phyloP scores from a whole-genome alignment of 1,140 invertebrate genomes.

The Orchesella cincta region DNA sequence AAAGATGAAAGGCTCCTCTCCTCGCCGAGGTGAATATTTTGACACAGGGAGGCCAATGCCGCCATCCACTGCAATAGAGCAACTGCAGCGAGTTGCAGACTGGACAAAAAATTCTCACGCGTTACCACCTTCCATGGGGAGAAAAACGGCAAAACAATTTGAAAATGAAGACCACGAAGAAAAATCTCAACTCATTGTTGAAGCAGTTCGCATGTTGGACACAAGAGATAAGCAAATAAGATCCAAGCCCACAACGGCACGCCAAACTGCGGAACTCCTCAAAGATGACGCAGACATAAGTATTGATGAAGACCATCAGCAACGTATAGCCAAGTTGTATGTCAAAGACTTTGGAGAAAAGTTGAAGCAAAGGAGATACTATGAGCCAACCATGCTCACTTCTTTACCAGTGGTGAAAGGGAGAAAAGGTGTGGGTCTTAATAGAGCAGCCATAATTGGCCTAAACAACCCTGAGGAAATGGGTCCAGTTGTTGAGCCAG shows the following conservation, averaged over 20 bases:
- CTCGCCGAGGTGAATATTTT: too few species aligned
- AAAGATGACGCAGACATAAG: neutral
- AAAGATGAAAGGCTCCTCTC: too few species aligned
- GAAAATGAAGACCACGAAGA: neutral
- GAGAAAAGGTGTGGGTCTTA: neutral
- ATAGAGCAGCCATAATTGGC: too few species aligned
- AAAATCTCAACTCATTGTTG: constrained; percentile 13
- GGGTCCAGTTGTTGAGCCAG: neutral
- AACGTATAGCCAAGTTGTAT: too few species aligned
- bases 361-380: neutral
- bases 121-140: neutral
- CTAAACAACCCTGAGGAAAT: too few species aligned
- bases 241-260: neutral
- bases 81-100: neutral
- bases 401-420: too few species aligned
- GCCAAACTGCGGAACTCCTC: neutral
- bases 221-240: neutral
- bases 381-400: too few species aligned
- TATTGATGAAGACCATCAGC: neutral
- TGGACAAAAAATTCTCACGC: neutral
- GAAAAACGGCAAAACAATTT: neutral
- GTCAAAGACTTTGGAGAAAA: neutral
- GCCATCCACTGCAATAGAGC: neutral
- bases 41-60: too few species aligned
- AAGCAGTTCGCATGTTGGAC: neutral